Base-by-base conservation (phyloP, 2,888 invertebrate species). In the Elegia similella region DNA sequence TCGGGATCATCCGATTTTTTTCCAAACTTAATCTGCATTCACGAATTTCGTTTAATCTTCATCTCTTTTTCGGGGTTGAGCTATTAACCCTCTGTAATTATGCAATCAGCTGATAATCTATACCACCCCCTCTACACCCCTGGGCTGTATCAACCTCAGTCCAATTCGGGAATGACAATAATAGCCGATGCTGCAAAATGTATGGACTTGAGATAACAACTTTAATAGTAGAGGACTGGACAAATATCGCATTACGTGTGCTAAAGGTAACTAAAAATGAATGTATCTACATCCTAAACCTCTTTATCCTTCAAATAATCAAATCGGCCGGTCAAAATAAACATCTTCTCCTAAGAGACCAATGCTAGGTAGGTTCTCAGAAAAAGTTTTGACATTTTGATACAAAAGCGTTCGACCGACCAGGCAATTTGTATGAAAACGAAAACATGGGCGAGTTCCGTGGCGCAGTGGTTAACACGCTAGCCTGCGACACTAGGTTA, bases 181-280 rank as follows among this genome's bases (percentile, higher is more conserved):
- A 76, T 74, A 70, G 70, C 66, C 60, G 67, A 67, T 70, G 64
- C 59, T 74, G 75, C 75, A 73, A 78, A 80, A 81, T 78, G 68
- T 75, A 80, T 78, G 70, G 69, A 68, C 66, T 72, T 68, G 65
- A 74, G 73, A 78, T 77, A 79, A 72, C 70, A 54, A 68, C 58
- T 67, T 67, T 72, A 73, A 70, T 70, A 70, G 67, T 59, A 65
- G 61, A 61, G 67, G 67, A 67, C 70, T 50, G 50, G 50, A 50
- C 50, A 34, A 70, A 63, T 62, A 47, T 7, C 1, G 7, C 56
- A 65, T 69, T 71, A 67, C 64, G 67, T 73, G 54, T 67, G 47
- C n/a, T 57, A 1, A 69, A 65, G 30, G 62, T 55, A 58, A 65
- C 54, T 17, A 12, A n/a, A n/a, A n/a, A n/a, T n/a, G n/a, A n/a